These are phyloP conservation scores for Cybosia mesomella DNA, from an alignment of 2,888 invertebrate species.

Conservation along the genomic window DNA sequence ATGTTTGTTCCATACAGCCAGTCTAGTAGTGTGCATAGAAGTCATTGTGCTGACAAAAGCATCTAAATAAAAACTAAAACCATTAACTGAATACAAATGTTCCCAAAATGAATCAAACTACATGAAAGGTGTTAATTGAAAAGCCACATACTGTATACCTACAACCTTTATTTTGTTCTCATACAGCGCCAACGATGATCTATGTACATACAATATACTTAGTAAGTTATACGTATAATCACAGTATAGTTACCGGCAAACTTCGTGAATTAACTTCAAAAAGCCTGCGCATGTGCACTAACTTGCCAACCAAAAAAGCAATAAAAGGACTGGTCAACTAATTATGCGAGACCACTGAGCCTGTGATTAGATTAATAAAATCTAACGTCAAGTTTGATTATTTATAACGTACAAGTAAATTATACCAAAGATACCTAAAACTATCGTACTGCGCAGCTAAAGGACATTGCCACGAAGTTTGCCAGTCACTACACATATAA, in stretches of 20 bases:
- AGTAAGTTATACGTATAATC: conserved; percentile 6
- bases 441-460: too few species aligned
- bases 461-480: too few species aligned
- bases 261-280: too few species aligned
- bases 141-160: conserved; percentile 46
- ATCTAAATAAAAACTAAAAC: conserved; percentile 1
- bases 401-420: too few species aligned
- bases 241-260: background rate
- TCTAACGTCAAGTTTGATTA: too few species aligned
- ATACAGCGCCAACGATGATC: conserved; percentile 40
- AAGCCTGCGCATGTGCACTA: too few species aligned
- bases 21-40: background rate
- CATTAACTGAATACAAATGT: background rate
- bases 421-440: too few species aligned
- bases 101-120: conserved; percentile 39
- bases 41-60: background rate
- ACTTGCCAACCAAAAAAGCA: too few species aligned
- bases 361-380: too few species aligned
- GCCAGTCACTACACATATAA: background rate
- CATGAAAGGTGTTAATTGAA: conserved; percentile 54
- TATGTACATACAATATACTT: conserved; percentile 32
- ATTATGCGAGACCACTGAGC: too few species aligned
- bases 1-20: background rate
- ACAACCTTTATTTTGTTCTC: conserved; percentile 46
- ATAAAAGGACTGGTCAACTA: too few species aligned